Conservation (phyloP, 2,113 vertebrate species). For the Oncorhynchus clarkii region DNA sequence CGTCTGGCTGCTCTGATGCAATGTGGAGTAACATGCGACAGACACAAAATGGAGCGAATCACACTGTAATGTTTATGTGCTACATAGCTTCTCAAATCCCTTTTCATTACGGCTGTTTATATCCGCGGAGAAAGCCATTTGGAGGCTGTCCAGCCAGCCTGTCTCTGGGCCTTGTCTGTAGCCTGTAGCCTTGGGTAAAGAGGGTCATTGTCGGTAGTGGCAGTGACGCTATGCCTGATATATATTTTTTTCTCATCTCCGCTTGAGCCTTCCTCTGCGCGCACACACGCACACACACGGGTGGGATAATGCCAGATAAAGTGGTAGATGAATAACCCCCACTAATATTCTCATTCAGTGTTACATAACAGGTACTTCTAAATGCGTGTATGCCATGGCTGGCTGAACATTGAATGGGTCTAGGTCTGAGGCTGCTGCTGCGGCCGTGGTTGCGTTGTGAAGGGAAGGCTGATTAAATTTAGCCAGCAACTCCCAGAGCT, state of each 20-base stretch:
- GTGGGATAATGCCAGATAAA: slow-evolving; percentile 36
- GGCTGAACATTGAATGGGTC: background rate
- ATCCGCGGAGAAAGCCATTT: slow-evolving; percentile 67
- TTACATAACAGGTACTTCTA: slow-evolving; percentile 37
- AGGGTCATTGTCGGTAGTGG: background rate
- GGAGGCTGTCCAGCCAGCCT: slow-evolving; percentile 62
- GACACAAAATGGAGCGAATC: slow-evolving; percentile 19
- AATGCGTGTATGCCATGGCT: slow-evolving; percentile 16
- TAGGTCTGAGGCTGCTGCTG: background rate
- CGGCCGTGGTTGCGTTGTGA: background rate
- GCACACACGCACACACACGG: background rate
- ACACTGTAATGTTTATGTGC: slow-evolving; percentile 63
- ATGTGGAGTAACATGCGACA: slow-evolving; percentile 28
- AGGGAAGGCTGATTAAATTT: slow-evolving; percentile 37
- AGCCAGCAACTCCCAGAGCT: slow-evolving; percentile 31
- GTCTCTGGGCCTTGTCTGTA: slow-evolving; percentile 23
- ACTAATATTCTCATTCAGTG: background rate
- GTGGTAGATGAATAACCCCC: slow-evolving; percentile 47
- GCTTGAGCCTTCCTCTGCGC: too few relatives aligned
- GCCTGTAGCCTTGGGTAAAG: background rate
- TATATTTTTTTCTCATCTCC: too few relatives aligned
- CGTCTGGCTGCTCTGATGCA: slow-evolving; percentile 58
- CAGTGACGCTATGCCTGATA: background rate
- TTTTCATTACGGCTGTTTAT: slow-evolving; percentile 65
- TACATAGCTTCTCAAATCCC: slow-evolving; percentile 38